Evolutionary conservation across 2,797 vertebrate species (phyloP).

Genomic region (Halcyon chelicuti): DNA sequence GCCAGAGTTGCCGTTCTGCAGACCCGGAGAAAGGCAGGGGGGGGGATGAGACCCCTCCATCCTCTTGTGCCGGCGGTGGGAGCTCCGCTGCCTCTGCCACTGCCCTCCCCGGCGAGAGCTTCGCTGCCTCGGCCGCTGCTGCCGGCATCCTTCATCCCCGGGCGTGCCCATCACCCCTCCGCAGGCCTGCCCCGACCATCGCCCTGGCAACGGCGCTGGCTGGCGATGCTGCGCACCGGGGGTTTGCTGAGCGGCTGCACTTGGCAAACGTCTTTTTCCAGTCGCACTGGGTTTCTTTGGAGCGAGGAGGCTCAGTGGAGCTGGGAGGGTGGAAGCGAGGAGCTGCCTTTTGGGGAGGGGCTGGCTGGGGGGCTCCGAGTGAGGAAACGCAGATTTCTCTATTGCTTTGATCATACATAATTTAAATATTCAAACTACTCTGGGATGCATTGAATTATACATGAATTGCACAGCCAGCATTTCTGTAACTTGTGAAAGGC

Average conservation of each 20-base stretch:
- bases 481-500: constrained; percentile 15
- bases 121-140: accelerated
- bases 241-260: constrained; percentile 25
- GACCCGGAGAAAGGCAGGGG: accelerated
- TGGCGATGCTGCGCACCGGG: constrained; percentile 76
- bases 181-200: constrained; percentile 72
- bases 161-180: constrained; percentile 9
- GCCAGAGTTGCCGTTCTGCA: background rate
- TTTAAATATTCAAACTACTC: constrained; percentile 71
- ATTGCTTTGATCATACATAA: constrained; percentile 41
- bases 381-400: constrained; percentile 48
- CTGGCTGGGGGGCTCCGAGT: background rate
- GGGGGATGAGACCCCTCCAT: background rate
- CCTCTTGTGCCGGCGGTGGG: accelerated
- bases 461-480: constrained; percentile 38
- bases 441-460: constrained; percentile 61
- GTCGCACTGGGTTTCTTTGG: constrained; percentile 38
- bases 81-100: background rate
- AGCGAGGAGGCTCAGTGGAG: background rate
- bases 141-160: background rate
- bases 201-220: constrained; percentile 83
- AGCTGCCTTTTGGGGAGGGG: background rate
- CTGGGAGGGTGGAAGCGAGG: background rate
- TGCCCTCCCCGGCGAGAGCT: background rate
- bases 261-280: constrained; percentile 46